Evolutionary conservation across 2,888 invertebrate genomes (phyloP), one percentile per base, ranked within the genome.

Genomic region (Andrena chrysosceles): DNA sequence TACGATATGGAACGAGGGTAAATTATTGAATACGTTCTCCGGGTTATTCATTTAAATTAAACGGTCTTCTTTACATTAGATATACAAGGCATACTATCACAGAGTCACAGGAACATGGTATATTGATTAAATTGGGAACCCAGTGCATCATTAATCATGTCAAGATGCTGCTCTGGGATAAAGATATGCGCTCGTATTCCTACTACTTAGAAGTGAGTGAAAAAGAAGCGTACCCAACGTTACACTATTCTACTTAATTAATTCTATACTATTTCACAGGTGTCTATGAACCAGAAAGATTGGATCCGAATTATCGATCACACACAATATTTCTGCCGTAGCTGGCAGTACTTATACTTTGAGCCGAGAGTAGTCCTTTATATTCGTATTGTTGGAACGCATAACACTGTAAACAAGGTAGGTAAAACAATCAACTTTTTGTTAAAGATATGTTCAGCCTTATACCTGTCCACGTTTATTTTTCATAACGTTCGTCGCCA

Each of bases 291-390:
- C 95, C 97, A 98, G 94, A 97, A 97, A 93, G 98, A 99, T 94
- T 99, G 99, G 99, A 96, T 97, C 83, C 96, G 97, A 79, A 97
- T 99, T 73, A 96, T 99, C 83, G 99, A 99, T 95, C 97, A 99
- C 95, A 97, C 97, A 85, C 95, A 96, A 86, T 99, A 97, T 95
- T 97, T 97, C 93, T 99, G 99, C 94, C 96, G 99, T 81, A 99
- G 99, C 23, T 99, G 98, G 98, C 99, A 99, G 95, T 97, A 96
- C 93, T 96, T 99, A 67, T 99, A 98, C 95, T 99, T 99, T 94
- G 96, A 96, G 88, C 96, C 97, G 49, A 95, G 98, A 79, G 99
- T 99, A 72, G 98, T 99, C 83, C 97, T 97, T 94, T 98, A 96
- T 93, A 96, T 98, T 87, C 96, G 96, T 89, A 95, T 97, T 81